phyloP scores from a whole-genome alignment of 2,113 vertebrate genomes.

The Hymenochirus boettgeri region DNA sequence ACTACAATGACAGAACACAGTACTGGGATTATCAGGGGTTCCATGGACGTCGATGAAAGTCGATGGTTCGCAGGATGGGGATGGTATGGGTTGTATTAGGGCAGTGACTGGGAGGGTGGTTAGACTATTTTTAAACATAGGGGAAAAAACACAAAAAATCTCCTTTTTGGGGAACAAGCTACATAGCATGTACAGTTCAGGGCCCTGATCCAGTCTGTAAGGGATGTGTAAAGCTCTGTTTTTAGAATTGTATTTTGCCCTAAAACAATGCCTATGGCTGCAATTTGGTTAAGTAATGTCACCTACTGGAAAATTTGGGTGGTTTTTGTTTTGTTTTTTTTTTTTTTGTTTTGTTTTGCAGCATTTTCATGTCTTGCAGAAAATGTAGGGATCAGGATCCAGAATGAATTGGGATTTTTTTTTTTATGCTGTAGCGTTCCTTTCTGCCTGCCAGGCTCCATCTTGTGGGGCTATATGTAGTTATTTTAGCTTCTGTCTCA shows the following conservation, averaged over 20 bases:
- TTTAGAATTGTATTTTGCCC: background rate
- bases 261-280: background rate
- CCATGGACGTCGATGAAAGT: slow-evolving; percentile 65
- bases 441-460: slow-evolving; percentile 23
- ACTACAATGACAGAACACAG: slow-evolving; percentile 63
- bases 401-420: slow-evolving; percentile 9
- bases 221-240: background rate
- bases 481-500: slow-evolving; percentile 31
- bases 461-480: slow-evolving; percentile 19
- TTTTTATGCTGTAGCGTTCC: background rate
- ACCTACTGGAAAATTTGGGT: too few relatives aligned
- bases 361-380: background rate
- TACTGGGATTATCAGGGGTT: slow-evolving; percentile 65
- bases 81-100: slow-evolving; percentile 17
- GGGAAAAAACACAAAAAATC: slow-evolving; percentile 35
- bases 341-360: background rate
- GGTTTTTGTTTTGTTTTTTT: too few relatives aligned
- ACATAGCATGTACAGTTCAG: slow-evolving; percentile 46
- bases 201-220: slow-evolving; percentile 12
- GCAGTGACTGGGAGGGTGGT: slow-evolving; percentile 35
- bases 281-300: too few relatives aligned
- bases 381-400: background rate
- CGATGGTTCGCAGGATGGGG: slow-evolving; percentile 35
- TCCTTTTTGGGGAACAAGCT: slow-evolving; percentile 23
- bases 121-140: slow-evolving; percentile 28